A percentile compares a stretch with the other conserved stretches of the same genome.
phyloP scores from a whole-genome alignment of 2,888 invertebrate genomes.

The Tolmerus cingulatus region DNA sequence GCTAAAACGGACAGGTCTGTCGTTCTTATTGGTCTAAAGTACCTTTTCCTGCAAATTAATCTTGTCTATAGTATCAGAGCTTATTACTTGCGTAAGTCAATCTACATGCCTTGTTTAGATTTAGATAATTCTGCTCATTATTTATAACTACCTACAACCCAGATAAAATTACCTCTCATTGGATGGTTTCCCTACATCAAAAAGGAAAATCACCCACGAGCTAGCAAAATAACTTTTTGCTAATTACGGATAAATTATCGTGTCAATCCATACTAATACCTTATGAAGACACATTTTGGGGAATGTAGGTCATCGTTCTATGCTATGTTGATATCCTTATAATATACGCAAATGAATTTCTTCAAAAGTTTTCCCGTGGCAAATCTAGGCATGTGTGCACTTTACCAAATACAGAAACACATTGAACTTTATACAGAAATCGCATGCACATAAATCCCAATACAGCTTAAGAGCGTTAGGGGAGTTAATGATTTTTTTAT shows the following conservation, averaged over 20 bases:
- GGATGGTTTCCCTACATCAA: background rate
- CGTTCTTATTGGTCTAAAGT: background rate
- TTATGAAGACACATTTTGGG: background rate
- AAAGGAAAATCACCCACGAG: background rate
- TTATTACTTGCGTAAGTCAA: background rate
- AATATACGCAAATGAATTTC: background rate
- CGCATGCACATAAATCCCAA: background rate
- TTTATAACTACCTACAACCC: background rate
- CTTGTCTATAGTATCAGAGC: background rate
- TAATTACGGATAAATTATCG: background rate
- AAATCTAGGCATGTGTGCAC: background rate
- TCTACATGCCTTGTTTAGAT: background rate
- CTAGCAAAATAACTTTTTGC: background rate
- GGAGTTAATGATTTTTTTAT: background rate
- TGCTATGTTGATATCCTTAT: background rate
- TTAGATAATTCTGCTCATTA: background rate
- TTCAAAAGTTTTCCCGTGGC: background rate
- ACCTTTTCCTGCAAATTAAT: background rate
- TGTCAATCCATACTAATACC: background rate
- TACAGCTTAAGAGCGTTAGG: background rate
- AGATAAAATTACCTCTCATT: background rate
- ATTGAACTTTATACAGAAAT: background rate
- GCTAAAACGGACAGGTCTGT: background rate
- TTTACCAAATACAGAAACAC: background rate
- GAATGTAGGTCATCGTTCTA: background rate